phyloP scores from a whole-genome alignment of 2,888 invertebrate species.

The Megamerina dolium region DNA sequence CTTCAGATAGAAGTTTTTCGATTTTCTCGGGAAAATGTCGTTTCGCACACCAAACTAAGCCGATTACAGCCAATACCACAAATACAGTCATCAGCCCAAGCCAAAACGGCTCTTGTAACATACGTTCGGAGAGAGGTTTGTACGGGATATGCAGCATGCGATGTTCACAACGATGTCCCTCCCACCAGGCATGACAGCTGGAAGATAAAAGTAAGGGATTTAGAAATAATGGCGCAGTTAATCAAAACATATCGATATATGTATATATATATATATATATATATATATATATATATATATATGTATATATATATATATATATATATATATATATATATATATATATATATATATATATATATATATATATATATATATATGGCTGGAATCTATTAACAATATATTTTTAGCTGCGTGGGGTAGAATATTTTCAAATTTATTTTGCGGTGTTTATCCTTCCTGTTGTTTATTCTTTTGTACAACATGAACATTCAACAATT shows the following conservation, averaged over 20 bases:
- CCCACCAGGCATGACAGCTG: constrained; percentile 69
- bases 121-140: constrained; percentile 68
- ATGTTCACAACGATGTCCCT: constrained; percentile 64
- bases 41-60: constrained; percentile 77
- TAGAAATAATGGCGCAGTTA: too few relatives aligned
- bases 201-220: too few relatives aligned
- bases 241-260: too few relatives aligned
- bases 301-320: background rate
- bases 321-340: too few relatives aligned
- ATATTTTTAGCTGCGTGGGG: too few relatives aligned
- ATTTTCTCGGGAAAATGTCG: constrained; percentile 81
- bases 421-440: too few relatives aligned
- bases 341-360: too few relatives aligned
- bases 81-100: constrained; percentile 79
- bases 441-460: too few relatives aligned
- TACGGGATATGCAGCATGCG: constrained; percentile 64
- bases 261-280: background rate
- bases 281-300: background rate
- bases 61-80: constrained; percentile 70
- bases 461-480: too few relatives aligned
- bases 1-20: constrained; percentile 74
- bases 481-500: too few relatives aligned
- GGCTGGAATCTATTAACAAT: too few relatives aligned
- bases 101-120: constrained; percentile 87
- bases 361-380: too few relatives aligned